phyloP scores from a whole-genome alignment of 2,113 vertebrate species.

The Recurvirostra avosetta region DNA sequence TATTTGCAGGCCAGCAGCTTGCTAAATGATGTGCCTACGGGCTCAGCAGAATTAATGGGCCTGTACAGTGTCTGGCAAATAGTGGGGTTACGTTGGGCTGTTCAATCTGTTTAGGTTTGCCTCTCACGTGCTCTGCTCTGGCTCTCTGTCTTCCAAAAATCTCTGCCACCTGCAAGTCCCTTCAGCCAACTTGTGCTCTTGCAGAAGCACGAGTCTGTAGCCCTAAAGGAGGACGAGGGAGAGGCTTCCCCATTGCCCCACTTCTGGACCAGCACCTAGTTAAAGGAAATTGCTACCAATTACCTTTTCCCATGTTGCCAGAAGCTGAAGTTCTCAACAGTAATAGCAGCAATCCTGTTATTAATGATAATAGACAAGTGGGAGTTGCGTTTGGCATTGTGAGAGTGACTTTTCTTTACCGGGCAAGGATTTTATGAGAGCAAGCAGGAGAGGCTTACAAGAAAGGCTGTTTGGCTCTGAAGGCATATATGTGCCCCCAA shows the following conservation, averaged over 20 bases:
- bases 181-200: neutral
- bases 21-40: neutral
- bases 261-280: neutral
- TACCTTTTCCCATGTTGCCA: neutral
- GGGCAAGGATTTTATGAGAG: neutral
- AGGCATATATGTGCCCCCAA: neutral
- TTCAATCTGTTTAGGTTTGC: neutral
- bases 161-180: neutral
- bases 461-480: neutral
- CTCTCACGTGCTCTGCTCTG: neutral
- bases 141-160: neutral
- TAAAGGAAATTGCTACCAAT: neutral
- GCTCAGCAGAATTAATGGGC: neutral
- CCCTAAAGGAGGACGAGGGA: neutral
- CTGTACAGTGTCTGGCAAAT: neutral
- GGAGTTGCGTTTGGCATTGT: neutral
- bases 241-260: accelerated
- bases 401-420: neutral
- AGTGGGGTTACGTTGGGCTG: neutral
- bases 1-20: neutral
- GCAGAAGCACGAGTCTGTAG: neutral
- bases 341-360: neutral
- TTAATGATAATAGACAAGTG: neutral
- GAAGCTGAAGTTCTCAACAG: neutral
- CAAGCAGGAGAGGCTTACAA: neutral